Percentiles rank a stretch among this genome's conserved stretches.
These are phyloP conservation scores for Pterostichus madidus DNA, from an alignment of 2,888 invertebrate genomes.

Conservation along the genomic window DNA sequence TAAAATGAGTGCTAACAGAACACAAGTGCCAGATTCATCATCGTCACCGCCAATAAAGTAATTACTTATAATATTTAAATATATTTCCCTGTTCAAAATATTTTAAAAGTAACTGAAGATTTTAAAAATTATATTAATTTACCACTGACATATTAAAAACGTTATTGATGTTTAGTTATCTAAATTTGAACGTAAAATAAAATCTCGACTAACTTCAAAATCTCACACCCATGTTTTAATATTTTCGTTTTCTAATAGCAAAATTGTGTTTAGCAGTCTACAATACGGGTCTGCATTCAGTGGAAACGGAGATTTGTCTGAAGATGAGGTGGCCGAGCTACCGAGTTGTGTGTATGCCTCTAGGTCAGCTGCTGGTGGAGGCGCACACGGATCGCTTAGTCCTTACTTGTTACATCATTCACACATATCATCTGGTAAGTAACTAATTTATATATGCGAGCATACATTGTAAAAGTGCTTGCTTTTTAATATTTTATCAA, in stretches of 20 bases:
- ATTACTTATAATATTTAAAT: slow-evolving; percentile 64
- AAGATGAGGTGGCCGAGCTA: slow-evolving; percentile 85
- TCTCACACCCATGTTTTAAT: too few relatives aligned
- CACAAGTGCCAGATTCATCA: slow-evolving; percentile 84
- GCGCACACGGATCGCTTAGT: slow-evolving; percentile 42
- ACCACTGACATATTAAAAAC: too few relatives aligned
- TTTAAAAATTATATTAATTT: neutral
- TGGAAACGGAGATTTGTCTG: slow-evolving; percentile 79
- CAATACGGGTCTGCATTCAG: slow-evolving; percentile 61
- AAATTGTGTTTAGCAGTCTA: slow-evolving; percentile 29
- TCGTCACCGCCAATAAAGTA: slow-evolving; percentile 85
- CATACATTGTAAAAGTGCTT: too few relatives aligned
- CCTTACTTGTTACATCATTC: slow-evolving; percentile 72
- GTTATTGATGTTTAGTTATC: too few relatives aligned
- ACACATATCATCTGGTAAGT: slow-evolving; percentile 73
- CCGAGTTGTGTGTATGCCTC: slow-evolving; percentile 90
- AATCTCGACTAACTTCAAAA: too few relatives aligned
- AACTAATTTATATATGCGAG: neutral
- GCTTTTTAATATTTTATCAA: too few relatives aligned
- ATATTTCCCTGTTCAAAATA: neutral
- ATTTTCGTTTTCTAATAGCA: too few relatives aligned
- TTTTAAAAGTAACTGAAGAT: slow-evolving; percentile 17
- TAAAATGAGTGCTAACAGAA: slow-evolving; percentile 74
- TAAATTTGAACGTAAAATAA: too few relatives aligned
- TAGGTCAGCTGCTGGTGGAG: slow-evolving; percentile 76